Evolutionary conservation across 2,888 invertebrate species (phyloP), one percentile per base, ranked within the genome.

Genomic region (Arge pagana): DNA sequence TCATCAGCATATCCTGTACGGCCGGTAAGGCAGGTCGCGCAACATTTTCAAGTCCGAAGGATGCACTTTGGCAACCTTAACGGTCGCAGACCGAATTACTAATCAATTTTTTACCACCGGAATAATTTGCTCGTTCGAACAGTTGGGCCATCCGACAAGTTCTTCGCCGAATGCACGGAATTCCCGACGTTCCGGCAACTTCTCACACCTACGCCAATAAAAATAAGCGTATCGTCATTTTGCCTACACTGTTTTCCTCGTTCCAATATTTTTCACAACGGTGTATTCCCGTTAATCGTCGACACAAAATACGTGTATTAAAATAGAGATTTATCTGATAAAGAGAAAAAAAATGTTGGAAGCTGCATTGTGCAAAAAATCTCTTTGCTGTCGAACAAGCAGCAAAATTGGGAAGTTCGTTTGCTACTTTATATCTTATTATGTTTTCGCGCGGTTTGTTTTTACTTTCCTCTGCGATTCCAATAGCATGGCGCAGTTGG

Each of bases 21-120:
- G 71, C 74, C 66, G 70, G 73, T 72, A 71, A 68, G 62, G 70
- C 71, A 68, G 66, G 71, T 67, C 67, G 60, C 66, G 63, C 67
- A 62, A 64, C 68, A 62, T 66, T 63, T 42, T 61, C 58, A 60
- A 60, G 56, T 56, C 60, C 37, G 53, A 59, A 54, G 35, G 53
- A 33, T 58, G 52, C 57, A 57, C 56, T 58, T 59, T 54, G 55
- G 58, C 57, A 55, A 43, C 61, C 64, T 64, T 67, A 74, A 74
- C 74, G 72, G 74, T 70, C 69, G 60, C 57, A 53, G 42, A 57
- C 59, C 63, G 67, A 70, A 71, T 71, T 63, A 57, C 63, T 67
- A 66, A 71, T 70, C 63, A 66, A 60, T 61, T 61, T 63, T 65
- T 62, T 62, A 28, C 21, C 35, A 10, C 15, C 26, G 28, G 39